phyloP scores from a whole-genome alignment of 2,888 invertebrate genomes.

The Philereme transversata region DNA sequence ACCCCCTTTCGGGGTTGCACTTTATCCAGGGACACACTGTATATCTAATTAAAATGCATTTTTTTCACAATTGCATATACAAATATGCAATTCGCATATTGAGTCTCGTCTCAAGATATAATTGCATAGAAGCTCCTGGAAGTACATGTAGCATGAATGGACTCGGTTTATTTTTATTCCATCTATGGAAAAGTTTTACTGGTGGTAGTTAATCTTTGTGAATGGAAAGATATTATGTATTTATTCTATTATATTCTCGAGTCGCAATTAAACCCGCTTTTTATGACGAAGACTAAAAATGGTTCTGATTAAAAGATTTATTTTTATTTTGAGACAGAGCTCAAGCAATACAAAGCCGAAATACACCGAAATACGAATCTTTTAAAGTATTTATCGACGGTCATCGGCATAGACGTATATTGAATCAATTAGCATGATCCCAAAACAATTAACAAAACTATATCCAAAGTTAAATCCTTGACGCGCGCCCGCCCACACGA shows the following conservation, averaged over 20 bases:
- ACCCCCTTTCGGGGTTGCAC: too few relatives aligned
- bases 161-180: constrained; percentile 33
- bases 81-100: neutral
- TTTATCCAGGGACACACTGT: too few relatives aligned
- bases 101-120: constrained; percentile 20
- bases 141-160: constrained; percentile 42
- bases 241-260: constrained; percentile 14
- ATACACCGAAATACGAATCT: too few relatives aligned
- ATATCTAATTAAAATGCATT: too few relatives aligned
- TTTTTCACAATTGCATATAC: neutral
- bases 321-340: constrained; percentile 3
- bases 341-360: too few relatives aligned
- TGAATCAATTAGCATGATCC: constrained; percentile 60
- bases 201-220: constrained; percentile 8
- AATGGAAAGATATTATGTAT: constrained; percentile 17
- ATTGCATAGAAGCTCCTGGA: constrained; percentile 38
- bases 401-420: constrained; percentile 34
- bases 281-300: neutral
- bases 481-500: constrained; percentile 80
- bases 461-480: constrained; percentile 69
- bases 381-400: neutral
- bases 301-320: constrained; percentile 13
- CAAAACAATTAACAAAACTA: constrained; percentile 75
- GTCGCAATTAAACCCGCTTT: constrained; percentile 3
- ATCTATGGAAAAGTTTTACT: constrained; percentile 31